Conservation (phyloP, 2,797 vertebrate species). For the Cirrhinus molitorella region DNA sequence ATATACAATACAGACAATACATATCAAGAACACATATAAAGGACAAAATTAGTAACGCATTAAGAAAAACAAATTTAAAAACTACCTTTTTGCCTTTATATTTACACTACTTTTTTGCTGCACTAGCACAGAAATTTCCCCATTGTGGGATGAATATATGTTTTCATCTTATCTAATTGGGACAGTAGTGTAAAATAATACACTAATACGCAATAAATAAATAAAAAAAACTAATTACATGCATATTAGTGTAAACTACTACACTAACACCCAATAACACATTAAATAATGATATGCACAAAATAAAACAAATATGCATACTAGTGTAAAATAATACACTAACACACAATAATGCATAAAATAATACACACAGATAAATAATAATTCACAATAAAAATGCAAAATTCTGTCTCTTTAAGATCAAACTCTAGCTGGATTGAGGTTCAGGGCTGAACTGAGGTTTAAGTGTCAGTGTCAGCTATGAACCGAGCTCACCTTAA, state of each 20-base stretch:
- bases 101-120: too few relatives aligned
- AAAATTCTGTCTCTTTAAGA: too few relatives aligned
- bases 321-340: not conserved
- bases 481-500: not conserved
- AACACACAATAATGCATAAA: not conserved
- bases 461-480: too few relatives aligned
- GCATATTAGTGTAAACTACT: not conserved
- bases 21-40: too few relatives aligned
- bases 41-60: too few relatives aligned
- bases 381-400: not conserved
- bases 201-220: not conserved
- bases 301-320: not conserved
- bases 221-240: not conserved
- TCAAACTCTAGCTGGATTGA: not conserved
- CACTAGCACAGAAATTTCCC: too few relatives aligned
- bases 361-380: not conserved
- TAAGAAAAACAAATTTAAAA: too few relatives aligned
- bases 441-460: too few relatives aligned
- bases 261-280: not conserved
- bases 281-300: not conserved
- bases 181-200: not conserved
- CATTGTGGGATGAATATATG: too few relatives aligned
- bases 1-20: too few relatives aligned
- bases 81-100: too few relatives aligned
- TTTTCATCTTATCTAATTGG: not conserved